phyloP scores from a whole-genome alignment of 2,113 vertebrate genomes.

The Sterna hirundo region DNA sequence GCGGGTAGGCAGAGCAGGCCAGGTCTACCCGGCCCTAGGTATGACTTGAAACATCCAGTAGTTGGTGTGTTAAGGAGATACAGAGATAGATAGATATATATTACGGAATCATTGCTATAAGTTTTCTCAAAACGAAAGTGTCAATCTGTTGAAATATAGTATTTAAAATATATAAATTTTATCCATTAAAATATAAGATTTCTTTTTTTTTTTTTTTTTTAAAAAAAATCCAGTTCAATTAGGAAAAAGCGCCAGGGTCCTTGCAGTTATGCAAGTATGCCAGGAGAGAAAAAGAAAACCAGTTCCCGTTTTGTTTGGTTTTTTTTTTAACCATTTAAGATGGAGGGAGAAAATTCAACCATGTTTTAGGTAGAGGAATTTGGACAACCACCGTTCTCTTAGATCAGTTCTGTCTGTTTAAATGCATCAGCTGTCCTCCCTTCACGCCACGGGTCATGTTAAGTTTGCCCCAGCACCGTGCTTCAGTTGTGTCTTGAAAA shows the following conservation, averaged over 20 bases:
- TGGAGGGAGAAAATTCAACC: not conserved
- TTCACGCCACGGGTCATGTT: accelerated
- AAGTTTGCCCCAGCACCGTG: not conserved
- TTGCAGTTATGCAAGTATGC: not conserved
- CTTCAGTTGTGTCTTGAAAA: not conserved
- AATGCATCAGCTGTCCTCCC: not conserved
- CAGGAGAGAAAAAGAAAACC: constrained; percentile 48
- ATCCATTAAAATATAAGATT: constrained; percentile 77
- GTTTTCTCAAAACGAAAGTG: constrained; percentile 59
- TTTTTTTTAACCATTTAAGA: not conserved
- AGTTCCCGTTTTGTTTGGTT: not conserved
- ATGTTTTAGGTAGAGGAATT: not conserved
- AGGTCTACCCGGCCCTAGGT: not conserved
- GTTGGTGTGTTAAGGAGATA: constrained; percentile 23
- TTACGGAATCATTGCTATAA: constrained; percentile 35
- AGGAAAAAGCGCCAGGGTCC: constrained; percentile 34
- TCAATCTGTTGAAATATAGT: constrained; percentile 61
- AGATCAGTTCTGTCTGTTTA: not conserved
- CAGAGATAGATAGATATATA: constrained; percentile 21
- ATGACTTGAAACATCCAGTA: not conserved
- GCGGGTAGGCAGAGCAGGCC: not conserved
- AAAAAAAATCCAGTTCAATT: constrained; percentile 50
- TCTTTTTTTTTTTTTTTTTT: not conserved
- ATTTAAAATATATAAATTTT: constrained; percentile 78
- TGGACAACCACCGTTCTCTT: not conserved